These are phyloP conservation scores for Macrobrachium nipponense DNA, from an alignment of 1,140 invertebrate species.

Conservation along the genomic window DNA sequence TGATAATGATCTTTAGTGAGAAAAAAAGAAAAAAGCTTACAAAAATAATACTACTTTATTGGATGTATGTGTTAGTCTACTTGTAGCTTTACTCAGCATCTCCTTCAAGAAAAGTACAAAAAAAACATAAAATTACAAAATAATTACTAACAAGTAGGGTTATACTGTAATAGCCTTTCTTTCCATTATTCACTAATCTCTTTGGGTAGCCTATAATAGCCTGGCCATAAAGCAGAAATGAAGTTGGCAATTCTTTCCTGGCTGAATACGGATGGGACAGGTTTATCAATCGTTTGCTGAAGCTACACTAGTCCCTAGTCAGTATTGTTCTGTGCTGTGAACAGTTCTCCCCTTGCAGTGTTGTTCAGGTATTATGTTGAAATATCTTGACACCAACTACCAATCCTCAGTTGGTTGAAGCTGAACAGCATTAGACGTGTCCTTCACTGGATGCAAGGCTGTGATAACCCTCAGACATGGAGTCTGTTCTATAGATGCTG, in stretches of 20 bases:
- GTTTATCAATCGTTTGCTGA: slow-evolving; percentile 28
- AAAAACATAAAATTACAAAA: slow-evolving; percentile 58
- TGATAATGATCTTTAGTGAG: slow-evolving; percentile 20
- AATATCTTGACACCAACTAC: not conserved
- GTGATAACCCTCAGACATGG: slow-evolving; percentile 51
- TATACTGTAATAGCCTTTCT: slow-evolving; percentile 55
- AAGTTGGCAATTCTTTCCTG: slow-evolving; percentile 12
- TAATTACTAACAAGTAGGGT: slow-evolving; percentile 56
- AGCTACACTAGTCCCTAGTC: slow-evolving; percentile 58
- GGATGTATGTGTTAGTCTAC: slow-evolving; percentile 58
- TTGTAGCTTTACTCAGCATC: slow-evolving; percentile 60
- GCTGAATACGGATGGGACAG: slow-evolving; percentile 29
- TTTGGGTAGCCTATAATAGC: slow-evolving; percentile 41
- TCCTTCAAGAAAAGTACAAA: slow-evolving; percentile 57
- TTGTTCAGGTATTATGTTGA: slow-evolving; percentile 12
- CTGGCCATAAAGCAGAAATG: slow-evolving; percentile 43
- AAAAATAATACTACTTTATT: slow-evolving; percentile 52
- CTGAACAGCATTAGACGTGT: slow-evolving; percentile 47
- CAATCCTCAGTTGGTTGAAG: not conserved
- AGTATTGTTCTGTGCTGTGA: slow-evolving; percentile 60
- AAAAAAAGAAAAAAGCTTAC: slow-evolving; percentile 23
- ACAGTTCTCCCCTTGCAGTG: slow-evolving; percentile 49
- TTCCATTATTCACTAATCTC: slow-evolving; percentile 56
- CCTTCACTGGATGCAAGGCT: slow-evolving; percentile 47
- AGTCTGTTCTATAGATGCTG: slow-evolving; percentile 17